Evolutionary conservation across 2,797 vertebrate species (phyloP).

Genomic region (Gymnothorax reevesii): DNA sequence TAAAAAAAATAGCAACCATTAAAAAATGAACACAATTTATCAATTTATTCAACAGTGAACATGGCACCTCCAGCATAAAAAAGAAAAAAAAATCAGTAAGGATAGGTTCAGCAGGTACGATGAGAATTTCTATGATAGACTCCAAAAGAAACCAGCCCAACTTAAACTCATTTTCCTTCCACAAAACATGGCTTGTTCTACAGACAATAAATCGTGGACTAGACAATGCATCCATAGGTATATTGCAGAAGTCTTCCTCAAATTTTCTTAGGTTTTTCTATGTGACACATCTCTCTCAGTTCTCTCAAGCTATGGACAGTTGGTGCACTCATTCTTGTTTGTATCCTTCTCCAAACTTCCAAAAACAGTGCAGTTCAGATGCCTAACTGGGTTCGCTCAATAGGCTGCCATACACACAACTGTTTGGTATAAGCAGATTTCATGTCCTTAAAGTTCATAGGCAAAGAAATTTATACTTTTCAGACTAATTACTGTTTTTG

Average conservation of each 20-base stretch:
- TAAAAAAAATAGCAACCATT: background rate
- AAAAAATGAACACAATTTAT: background rate
- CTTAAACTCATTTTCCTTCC: slow-evolving; percentile 33
- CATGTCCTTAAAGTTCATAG: slow-evolving; percentile 45
- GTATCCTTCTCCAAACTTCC: slow-evolving; percentile 30
- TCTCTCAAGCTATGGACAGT: slow-evolving; percentile 35
- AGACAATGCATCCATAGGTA: slow-evolving; percentile 40
- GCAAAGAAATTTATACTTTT: too few species aligned
- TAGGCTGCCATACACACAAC: slow-evolving; percentile 36
- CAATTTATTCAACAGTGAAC: background rate
- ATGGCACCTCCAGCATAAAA: background rate
- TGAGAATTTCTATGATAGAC: slow-evolving; percentile 40
- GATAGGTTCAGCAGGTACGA: slow-evolving; percentile 10
- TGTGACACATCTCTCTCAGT: slow-evolving; percentile 37
- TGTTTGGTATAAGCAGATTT: slow-evolving; percentile 48
- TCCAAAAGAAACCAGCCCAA: slow-evolving; percentile 12
- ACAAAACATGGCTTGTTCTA: slow-evolving; percentile 30
- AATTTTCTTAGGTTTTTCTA: slow-evolving; percentile 41
- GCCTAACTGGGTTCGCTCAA: slow-evolving; percentile 39
- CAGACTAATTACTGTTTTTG: too few species aligned
- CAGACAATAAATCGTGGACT: slow-evolving; percentile 35
- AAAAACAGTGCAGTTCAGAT: slow-evolving; percentile 41
- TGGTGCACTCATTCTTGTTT: slow-evolving; percentile 36
- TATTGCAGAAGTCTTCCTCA: slow-evolving; percentile 34
- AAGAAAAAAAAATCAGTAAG: slow-evolving; percentile 7